phyloP scores from a whole-genome alignment of 2,888 invertebrate genomes.

The Acholoe squamosa region DNA sequence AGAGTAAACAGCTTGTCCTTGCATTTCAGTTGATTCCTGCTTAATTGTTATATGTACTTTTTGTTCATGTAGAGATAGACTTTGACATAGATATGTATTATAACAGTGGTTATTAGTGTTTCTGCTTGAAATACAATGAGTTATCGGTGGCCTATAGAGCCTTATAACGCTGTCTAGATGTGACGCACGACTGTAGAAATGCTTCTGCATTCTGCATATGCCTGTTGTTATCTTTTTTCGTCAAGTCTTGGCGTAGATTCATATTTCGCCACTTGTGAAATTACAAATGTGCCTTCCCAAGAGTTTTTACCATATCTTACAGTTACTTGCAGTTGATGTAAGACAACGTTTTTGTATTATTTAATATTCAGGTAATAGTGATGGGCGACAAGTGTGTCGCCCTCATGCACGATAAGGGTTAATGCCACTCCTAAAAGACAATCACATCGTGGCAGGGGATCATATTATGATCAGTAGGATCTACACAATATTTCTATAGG shows the following conservation, averaged over 20 bases:
- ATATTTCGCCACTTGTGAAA: conserved; percentile 39
- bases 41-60: background rate
- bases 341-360: background rate
- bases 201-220: background rate
- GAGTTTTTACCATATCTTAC: conserved; percentile 39
- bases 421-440: no score
- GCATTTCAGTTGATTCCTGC: conserved; percentile 27
- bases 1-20: conserved; percentile 4
- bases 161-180: background rate
- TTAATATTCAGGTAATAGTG: no score
- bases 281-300: conserved; percentile 54
- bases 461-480: no score
- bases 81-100: background rate
- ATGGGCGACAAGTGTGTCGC: no score
- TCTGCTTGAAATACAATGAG: background rate
- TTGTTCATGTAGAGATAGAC: conserved; percentile 4
- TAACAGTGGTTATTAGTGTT: background rate
- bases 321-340: conserved; percentile 48
- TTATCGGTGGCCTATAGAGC: background rate
- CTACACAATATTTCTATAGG: no score
- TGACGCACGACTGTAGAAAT: background rate
- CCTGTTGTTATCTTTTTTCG: background rate
- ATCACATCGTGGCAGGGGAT: no score
- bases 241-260: background rate
- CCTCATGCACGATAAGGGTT: no score